A percentile compares a stretch with the other conserved stretches of the same genome.
Evolutionary conservation across 2,888 invertebrate genomes (phyloP).

Genomic region (Xestoiulus laeticollis): DNA sequence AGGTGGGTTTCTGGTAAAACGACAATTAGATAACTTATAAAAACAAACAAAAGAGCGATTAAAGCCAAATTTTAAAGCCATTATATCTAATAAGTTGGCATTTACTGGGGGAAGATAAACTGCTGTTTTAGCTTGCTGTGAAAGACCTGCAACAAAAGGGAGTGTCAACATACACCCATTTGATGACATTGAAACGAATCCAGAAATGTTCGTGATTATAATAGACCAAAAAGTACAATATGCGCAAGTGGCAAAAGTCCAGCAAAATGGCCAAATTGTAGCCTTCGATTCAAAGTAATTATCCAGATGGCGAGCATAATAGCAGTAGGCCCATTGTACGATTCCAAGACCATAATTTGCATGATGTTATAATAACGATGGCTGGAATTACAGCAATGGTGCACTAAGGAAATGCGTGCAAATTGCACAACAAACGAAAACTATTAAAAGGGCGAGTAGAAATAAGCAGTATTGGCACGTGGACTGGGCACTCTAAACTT

Average conservation of each 20-base stretch:
- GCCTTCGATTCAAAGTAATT: not conserved
- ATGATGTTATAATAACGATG: not conserved
- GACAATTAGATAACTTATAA: too few relatives aligned
- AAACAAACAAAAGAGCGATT: too few relatives aligned
- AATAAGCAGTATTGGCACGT: not conserved
- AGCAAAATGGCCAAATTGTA: not conserved
- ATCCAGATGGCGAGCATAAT: not conserved
- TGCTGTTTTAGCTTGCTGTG: too few relatives aligned
- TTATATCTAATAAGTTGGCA: too few relatives aligned
- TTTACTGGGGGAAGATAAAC: too few relatives aligned
- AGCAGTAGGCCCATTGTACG: not conserved
- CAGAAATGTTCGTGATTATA: too few relatives aligned
- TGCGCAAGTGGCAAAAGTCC: not conserved
- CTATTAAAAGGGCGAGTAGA: not conserved
- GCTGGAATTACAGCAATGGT: not conserved
- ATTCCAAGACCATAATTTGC: not conserved
- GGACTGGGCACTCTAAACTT: not conserved
- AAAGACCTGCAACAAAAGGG: too few relatives aligned
- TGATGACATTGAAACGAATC: too few relatives aligned
- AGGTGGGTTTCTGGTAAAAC: too few relatives aligned
- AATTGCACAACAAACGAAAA: not conserved
- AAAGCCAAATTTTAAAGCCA: too few relatives aligned
- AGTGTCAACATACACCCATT: too few relatives aligned
- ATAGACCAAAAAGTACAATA: too few relatives aligned
- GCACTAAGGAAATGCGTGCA: not conserved